Evolutionary conservation across 1,140 invertebrate species (phyloP).

Genomic region (Alviniconcha marisindica): DNA sequence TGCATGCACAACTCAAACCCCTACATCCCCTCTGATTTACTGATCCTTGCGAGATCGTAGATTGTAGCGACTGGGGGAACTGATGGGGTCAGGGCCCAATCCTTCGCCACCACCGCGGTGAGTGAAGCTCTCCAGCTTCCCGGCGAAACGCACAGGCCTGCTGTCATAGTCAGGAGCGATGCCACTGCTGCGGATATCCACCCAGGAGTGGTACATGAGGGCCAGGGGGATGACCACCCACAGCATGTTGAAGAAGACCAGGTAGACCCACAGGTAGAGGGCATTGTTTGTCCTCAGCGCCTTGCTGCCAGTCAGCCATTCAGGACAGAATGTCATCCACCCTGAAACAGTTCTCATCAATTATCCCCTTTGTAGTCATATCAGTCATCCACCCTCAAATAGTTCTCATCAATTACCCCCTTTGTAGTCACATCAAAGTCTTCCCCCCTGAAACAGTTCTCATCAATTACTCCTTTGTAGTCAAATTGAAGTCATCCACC

Average conservation of each 20-base stretch:
- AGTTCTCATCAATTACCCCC: too few species aligned
- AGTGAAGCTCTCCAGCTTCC: not conserved
- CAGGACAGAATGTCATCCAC: constrained; percentile 76
- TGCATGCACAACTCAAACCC: too few species aligned
- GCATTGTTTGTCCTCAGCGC: constrained; percentile 68
- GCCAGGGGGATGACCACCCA: constrained; percentile 72
- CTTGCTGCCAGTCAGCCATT: constrained; percentile 71
- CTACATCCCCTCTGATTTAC: not conserved
- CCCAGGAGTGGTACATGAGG: constrained; percentile 69
- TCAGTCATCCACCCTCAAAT: too few species aligned
- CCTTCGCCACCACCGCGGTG: not conserved
- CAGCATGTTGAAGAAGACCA: constrained; percentile 72
- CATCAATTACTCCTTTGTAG: too few species aligned
- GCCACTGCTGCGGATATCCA: constrained; percentile 44
- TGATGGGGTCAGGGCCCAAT: too few species aligned
- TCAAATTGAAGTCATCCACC: too few species aligned
- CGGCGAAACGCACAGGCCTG: not conserved
- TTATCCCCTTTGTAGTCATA: too few species aligned
- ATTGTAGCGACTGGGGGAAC: constrained; percentile 17
- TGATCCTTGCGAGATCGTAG: constrained; percentile 26
- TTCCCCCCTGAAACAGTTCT: too few species aligned
- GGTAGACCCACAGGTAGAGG: constrained; percentile 71
- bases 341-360: too few species aligned
- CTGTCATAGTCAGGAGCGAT: not conserved
- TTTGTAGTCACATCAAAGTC: too few species aligned